These are phyloP conservation scores for Lepus americanus DNA, from an alignment of 2,113 vertebrate species.

Conservation along the genomic window DNA sequence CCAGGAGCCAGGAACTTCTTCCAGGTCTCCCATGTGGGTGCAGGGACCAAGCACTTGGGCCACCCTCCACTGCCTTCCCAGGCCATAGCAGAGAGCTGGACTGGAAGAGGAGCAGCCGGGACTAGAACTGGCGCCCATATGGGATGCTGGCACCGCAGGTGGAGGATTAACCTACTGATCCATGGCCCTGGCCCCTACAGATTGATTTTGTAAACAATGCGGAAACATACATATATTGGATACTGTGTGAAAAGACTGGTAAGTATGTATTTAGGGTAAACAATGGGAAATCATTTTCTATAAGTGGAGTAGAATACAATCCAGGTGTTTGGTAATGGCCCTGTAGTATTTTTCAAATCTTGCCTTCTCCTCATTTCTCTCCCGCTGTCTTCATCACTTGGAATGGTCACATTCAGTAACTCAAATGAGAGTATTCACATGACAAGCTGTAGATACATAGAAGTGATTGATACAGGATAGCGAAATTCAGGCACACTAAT, in stretches of 20 bases:
- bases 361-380: neutral
- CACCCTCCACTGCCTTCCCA: no score
- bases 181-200: neutral
- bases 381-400: neutral
- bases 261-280: neutral
- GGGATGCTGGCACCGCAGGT: no score
- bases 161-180: no score
- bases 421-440: neutral
- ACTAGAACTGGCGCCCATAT: no score
- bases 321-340: neutral
- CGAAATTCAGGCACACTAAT: neutral
- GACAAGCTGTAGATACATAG: neutral
- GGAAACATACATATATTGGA: neutral
- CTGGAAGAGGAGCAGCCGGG: no score
- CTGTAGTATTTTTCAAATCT: neutral
- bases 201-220: constrained; percentile 31
- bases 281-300: neutral
- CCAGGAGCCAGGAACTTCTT: no score
- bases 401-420: neutral
- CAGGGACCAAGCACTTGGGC: no score
- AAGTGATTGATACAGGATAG: neutral
- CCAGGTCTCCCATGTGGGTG: no score
- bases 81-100: no score
- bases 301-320: neutral
- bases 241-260: neutral